Percentiles rank a stretch among this genome's conserved stretches.
phyloP scores from a whole-genome alignment of 2,113 vertebrate genomes.

The Cyrtonyx montezumae region DNA sequence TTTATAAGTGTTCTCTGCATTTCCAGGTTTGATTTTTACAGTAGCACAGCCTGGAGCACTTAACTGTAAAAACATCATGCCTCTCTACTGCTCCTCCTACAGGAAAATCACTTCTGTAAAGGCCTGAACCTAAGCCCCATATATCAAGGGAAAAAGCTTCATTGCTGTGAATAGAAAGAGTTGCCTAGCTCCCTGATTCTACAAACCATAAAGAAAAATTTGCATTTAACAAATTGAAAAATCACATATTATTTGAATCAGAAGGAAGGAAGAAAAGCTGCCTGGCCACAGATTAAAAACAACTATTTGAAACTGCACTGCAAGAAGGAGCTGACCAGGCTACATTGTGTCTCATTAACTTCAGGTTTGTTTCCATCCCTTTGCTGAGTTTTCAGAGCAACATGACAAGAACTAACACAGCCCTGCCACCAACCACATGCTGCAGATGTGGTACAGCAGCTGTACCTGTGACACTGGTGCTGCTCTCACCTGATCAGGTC shows the following conservation, averaged over 20 bases:
- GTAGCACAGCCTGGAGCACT: not conserved
- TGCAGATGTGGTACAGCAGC: fast-evolving
- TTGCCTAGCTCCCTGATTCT: not conserved
- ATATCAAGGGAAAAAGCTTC: not conserved
- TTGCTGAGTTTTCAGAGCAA: not conserved
- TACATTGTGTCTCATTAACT: not conserved
- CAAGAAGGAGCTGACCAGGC: not conserved
- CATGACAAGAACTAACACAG: not conserved
- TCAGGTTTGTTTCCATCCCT: not conserved
- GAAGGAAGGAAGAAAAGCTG: not conserved
- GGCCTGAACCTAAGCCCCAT: not conserved
- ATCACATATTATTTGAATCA: fast-evolving
- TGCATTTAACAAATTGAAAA: not conserved
- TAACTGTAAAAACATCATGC: not conserved
- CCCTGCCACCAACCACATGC: fast-evolving
- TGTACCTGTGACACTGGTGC: fast-evolving
- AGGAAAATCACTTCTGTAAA: slow-evolving; percentile 8
- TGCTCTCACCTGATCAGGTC: fast-evolving
- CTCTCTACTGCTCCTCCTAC: slow-evolving; percentile 44
- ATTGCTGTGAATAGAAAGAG: not conserved
- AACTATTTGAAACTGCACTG: not conserved
- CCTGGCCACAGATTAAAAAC: not conserved
- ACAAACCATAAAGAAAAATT: not conserved
- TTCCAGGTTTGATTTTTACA: not conserved
- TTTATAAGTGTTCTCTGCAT: slow-evolving; percentile 36